These are phyloP conservation scores for Parapristionchus giblindavisi DNA, from an alignment of 2,888 invertebrate species.

Conservation along the genomic window DNA sequence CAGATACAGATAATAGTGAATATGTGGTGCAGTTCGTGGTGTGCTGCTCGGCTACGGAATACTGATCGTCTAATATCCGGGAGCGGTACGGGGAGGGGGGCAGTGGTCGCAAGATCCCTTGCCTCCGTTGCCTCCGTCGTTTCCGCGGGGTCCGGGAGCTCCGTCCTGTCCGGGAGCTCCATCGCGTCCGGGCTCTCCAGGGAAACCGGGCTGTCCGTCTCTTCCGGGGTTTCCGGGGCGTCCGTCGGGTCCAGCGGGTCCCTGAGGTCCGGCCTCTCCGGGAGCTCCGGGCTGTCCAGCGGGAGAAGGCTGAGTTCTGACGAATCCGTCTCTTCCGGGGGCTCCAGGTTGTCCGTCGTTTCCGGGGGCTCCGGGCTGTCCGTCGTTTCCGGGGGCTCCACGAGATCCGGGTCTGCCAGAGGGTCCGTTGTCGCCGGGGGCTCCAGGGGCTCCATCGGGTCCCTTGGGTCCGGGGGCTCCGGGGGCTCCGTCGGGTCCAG, in stretches of 20 bases:
- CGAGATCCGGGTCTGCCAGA: slow-evolving; percentile 35
- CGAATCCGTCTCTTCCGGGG: slow-evolving; percentile 37
- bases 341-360: slow-evolving; percentile 37
- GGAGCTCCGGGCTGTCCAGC: slow-evolving; percentile 36
- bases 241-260: slow-evolving; percentile 41
- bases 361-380: slow-evolving; percentile 40
- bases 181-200: slow-evolving; percentile 39
- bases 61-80: slow-evolving; percentile 36
- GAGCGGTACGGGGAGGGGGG: slow-evolving; percentile 39
- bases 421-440: slow-evolving; percentile 29
- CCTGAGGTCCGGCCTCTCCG: slow-evolving; percentile 38
- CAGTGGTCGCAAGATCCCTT: slow-evolving; percentile 41
- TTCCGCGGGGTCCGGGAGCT: slow-evolving; percentile 33
- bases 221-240: slow-evolving; percentile 31
- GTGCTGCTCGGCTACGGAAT: slow-evolving; percentile 17
- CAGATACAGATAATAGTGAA: too few species aligned
- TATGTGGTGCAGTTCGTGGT: too few species aligned
- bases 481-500: slow-evolving; percentile 31
- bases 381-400: slow-evolving; percentile 34
- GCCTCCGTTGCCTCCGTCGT: slow-evolving; percentile 40
- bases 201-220: slow-evolving; percentile 37
- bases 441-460: slow-evolving; percentile 37
- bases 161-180: slow-evolving; percentile 36
- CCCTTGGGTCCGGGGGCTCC: slow-evolving; percentile 34
- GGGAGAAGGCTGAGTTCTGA: slow-evolving; percentile 36